Percentiles rank a stretch among this genome's conserved stretches.
phyloP scores from a whole-genome alignment of 2,797 vertebrate species.

The Falco rusticolus region DNA sequence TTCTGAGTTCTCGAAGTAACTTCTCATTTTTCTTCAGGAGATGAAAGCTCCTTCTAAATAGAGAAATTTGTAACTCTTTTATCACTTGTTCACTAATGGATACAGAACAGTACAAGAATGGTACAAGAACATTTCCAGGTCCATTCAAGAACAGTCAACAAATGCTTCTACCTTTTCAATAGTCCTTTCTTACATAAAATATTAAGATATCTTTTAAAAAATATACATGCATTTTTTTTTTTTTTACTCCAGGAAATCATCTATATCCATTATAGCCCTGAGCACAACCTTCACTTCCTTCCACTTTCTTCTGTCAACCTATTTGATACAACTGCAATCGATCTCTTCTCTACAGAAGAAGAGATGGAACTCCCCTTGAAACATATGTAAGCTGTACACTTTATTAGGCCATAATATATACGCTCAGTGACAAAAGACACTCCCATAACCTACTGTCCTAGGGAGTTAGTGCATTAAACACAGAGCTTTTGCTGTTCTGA shows the following conservation, averaged over 20 bases:
- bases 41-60: constrained; percentile 94
- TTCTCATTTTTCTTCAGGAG: constrained; percentile 98
- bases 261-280: not conserved
- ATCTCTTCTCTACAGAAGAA: not conserved
- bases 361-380: not conserved
- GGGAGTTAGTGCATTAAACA: not conserved
- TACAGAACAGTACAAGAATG: constrained; percentile 32
- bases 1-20: constrained; percentile 95
- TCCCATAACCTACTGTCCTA: not conserved
- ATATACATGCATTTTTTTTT: not conserved
- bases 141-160: constrained; percentile 29
- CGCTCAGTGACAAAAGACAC: constrained; percentile 3
- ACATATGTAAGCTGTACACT: not conserved
- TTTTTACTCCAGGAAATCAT: constrained; percentile 2
- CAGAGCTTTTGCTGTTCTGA: not conserved
- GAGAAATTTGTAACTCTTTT: constrained; percentile 70
- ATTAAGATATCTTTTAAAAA: constrained; percentile 31
- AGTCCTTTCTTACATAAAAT: constrained; percentile 55
- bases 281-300: not conserved
- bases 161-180: constrained; percentile 49
- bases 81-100: constrained; percentile 52
- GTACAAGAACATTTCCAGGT: constrained; percentile 26
- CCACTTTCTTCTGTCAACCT: not conserved
- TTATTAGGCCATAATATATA: not conserved
- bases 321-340: not conserved